These are phyloP conservation scores for Thunnus maccoyii DNA, from an alignment of 2,113 vertebrate species.

Conservation along the genomic window DNA sequence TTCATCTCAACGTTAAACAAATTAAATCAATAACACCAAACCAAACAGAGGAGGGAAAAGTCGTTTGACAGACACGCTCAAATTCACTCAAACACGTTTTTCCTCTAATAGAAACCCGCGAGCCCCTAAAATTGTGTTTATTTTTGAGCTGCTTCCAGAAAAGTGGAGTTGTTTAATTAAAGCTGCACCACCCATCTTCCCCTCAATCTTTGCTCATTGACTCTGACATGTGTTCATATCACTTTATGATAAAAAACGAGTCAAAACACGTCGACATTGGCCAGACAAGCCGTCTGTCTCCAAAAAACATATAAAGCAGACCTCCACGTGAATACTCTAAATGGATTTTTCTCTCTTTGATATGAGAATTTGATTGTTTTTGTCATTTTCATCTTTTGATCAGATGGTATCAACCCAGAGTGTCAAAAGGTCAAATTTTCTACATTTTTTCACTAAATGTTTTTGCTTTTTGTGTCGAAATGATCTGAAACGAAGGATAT, in stretches of 20 bases:
- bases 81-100: constrained; percentile 77
- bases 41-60: constrained; percentile 71
- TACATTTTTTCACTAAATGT: not conserved
- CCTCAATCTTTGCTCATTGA: constrained; percentile 38
- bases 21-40: constrained; percentile 78
- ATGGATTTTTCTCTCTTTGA: not conserved
- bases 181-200: not conserved
- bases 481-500: not conserved
- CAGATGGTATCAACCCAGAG: no score
- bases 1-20: constrained; percentile 70
- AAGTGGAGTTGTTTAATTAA: constrained; percentile 48
- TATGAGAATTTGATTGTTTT: not conserved
- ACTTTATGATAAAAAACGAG: constrained; percentile 8
- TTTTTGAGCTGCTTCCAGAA: constrained; percentile 38
- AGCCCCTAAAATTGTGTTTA: constrained; percentile 49
- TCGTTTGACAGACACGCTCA: constrained; percentile 76
- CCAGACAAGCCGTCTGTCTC: not conserved
- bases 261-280: not conserved
- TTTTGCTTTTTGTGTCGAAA: not conserved
- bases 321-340: not conserved
- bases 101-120: constrained; percentile 58
- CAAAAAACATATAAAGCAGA: not conserved
- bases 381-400: no score
- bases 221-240: constrained; percentile 28
- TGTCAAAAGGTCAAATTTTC: not conserved